Percentiles rank a stretch among this genome's conserved stretches.
Evolutionary conservation across 2,888 invertebrate genomes (phyloP).

Genomic region (Homarus gammarus): DNA sequence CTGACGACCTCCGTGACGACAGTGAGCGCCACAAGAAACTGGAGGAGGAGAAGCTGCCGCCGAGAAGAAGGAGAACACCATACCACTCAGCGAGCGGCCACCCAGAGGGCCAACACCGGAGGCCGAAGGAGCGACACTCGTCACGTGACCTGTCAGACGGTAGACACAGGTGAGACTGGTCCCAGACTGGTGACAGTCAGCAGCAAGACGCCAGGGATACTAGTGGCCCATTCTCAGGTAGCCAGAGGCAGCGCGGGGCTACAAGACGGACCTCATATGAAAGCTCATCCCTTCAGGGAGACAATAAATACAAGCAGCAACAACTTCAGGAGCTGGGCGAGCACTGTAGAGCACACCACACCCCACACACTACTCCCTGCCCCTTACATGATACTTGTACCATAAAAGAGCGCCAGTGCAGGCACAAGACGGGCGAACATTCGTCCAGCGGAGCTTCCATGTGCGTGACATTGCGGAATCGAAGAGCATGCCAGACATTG

Average conservation of each 20-base stretch:
- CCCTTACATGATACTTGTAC: too few species aligned
- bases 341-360: not conserved
- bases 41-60: slow-evolving; percentile 31
- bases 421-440: too few species aligned
- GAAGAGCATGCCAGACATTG: too few species aligned
- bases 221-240: slow-evolving; percentile 42
- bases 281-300: slow-evolving; percentile 41
- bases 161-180: slow-evolving; percentile 32
- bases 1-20: slow-evolving; percentile 4
- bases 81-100: not conserved
- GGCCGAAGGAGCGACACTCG: slow-evolving; percentile 39
- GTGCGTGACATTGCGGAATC: not conserved
- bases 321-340: not conserved
- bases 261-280: slow-evolving; percentile 39
- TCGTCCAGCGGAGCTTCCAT: slow-evolving; percentile 1
- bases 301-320: not conserved
- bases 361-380: slow-evolving; percentile 5
- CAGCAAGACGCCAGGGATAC: slow-evolving; percentile 27
- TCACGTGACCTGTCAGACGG: slow-evolving; percentile 8
- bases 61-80: slow-evolving; percentile 23
- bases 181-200: slow-evolving; percentile 23
- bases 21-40: not conserved
- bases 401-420: too few species aligned
- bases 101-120: not conserved
- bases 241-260: slow-evolving; percentile 41